These are phyloP conservation scores for Anabacerthia variegaticeps DNA, from an alignment of 2,797 vertebrate species.

Conservation along the genomic window DNA sequence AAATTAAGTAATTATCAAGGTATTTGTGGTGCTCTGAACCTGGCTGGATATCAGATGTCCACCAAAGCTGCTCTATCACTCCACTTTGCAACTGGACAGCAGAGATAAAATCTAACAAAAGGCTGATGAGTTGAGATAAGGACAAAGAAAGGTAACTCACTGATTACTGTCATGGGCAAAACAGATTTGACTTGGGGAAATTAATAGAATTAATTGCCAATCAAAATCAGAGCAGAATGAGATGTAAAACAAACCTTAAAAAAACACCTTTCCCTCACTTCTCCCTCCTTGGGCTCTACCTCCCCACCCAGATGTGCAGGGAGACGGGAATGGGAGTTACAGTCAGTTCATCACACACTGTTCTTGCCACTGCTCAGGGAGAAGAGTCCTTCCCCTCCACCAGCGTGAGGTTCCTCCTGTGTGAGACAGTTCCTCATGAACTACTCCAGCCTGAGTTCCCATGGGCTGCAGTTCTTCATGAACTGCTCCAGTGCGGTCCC, in stretches of 20 bases:
- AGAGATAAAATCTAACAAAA: not conserved
- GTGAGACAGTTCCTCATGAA: not conserved
- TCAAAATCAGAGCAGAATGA: not conserved
- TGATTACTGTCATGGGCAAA: not conserved
- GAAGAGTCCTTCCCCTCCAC: not conserved
- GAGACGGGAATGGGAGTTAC: too few relatives aligned
- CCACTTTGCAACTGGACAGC: not conserved
- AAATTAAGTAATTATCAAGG: not conserved
- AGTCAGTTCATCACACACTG: rapidly evolving
- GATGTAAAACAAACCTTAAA: not conserved
- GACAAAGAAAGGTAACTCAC: not conserved
- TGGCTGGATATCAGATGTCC: not conserved
- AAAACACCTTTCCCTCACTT: rapidly evolving
- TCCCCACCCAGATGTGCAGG: not conserved
- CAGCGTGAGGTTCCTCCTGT: not conserved
- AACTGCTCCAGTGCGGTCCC: not conserved
- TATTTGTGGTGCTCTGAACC: not conserved
- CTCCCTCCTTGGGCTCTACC: not conserved
- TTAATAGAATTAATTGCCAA: not conserved
- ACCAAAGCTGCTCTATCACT: not conserved
- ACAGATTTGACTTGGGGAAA: not conserved
- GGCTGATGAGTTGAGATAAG: not conserved
- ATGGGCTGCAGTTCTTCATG: not conserved
- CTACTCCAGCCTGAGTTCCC: not conserved
- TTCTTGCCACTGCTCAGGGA: not conserved